Evolutionary conservation across 2,797 vertebrate species (phyloP).

Genomic region (Galago senegalensis): DNA sequence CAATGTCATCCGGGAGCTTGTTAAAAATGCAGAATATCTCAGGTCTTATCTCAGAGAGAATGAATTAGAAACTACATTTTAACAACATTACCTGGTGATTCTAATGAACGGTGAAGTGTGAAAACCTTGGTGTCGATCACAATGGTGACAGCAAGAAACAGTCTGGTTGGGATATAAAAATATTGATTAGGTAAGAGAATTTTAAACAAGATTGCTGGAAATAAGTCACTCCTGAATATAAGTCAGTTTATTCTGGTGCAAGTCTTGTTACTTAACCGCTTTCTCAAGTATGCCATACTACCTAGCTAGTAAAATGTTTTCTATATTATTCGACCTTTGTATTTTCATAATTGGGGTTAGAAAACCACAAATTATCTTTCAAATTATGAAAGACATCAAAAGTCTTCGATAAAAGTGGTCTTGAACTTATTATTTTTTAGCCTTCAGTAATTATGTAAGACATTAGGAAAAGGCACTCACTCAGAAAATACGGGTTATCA

Average conservation of each 20-base stretch:
- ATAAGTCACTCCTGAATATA: constrained; percentile 52
- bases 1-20: fast-evolving
- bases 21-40: neutral
- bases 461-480: neutral
- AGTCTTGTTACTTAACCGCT: neutral
- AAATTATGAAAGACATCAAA: neutral
- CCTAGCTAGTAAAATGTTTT: neutral
- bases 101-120: neutral
- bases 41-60: neutral
- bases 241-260: constrained; percentile 16
- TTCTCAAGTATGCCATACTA: neutral
- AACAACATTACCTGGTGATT: neutral
- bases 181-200: neutral
- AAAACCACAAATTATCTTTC: constrained; percentile 47
- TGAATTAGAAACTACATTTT: neutral
- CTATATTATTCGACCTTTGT: neutral
- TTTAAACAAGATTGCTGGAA: constrained; percentile 20
- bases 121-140: neutral
- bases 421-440: neutral
- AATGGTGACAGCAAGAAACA: neutral
- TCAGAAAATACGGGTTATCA: neutral
- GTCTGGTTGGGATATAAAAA: neutral
- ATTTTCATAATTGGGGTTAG: neutral
- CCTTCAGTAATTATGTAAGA: neutral
- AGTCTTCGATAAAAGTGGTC: neutral